A percentile compares a stretch with the other conserved stretches of the same genome.
Conservation (phyloP, 1,140 invertebrate species). For the Ceratina calcarata region DNA sequence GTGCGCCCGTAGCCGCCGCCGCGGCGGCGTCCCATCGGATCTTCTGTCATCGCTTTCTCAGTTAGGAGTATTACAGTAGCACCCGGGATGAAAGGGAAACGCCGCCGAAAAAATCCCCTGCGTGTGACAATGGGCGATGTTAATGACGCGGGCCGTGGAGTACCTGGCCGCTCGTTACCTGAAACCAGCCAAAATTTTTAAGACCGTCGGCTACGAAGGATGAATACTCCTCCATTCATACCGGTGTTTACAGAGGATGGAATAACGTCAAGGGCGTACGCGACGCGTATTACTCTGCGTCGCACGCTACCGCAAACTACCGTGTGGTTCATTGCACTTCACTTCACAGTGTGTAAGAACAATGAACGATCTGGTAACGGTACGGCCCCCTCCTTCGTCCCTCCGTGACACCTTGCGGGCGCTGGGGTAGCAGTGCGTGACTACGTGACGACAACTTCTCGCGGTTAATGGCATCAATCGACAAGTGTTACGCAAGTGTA, state of each 20-base stretch:
- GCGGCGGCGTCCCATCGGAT: constrained; percentile 22
- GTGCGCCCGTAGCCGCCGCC: not conserved
- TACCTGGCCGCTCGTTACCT: not conserved
- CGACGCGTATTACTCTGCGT: not conserved
- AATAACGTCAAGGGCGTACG: not conserved
- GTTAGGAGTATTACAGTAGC: not conserved
- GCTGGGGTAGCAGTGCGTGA: no score
- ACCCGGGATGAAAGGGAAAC: constrained; percentile 1
- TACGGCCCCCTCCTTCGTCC: no score
- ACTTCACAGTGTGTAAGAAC: no score
- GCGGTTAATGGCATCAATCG: no score
- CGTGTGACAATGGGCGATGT: not conserved
- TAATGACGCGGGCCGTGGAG: constrained; percentile 2
- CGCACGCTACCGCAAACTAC: no score
- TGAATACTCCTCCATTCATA: constrained; percentile 1
- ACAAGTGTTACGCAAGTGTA: no score
- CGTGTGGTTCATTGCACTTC: no score
- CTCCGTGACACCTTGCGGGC: no score
- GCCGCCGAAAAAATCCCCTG: constrained; percentile 7
- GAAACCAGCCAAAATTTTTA: not conserved
- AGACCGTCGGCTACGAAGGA: not conserved
- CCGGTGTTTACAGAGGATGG: constrained; percentile 28
- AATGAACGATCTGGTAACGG: no score
- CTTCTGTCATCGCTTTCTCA: constrained; percentile 3
- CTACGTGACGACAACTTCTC: no score